Evolutionary conservation across 2,888 invertebrate species (phyloP).

Genomic region (Mimachlamys varia): DNA sequence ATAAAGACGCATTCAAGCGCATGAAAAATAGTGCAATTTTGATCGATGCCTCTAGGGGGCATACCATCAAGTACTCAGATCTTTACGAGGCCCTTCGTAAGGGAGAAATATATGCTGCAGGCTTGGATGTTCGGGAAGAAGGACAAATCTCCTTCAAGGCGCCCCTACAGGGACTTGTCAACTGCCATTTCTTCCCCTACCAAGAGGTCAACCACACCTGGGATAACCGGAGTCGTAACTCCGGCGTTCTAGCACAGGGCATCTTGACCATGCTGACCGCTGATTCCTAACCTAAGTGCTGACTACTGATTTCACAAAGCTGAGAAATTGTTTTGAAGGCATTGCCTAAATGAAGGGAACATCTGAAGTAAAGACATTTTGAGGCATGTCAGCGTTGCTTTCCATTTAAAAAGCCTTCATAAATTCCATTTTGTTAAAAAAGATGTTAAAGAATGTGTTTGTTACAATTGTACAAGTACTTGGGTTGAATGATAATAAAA

Average conservation of each 20-base stretch:
- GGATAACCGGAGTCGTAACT: slow-evolving; percentile 58
- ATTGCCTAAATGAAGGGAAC: too few relatives aligned
- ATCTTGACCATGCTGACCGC: slow-evolving; percentile 20
- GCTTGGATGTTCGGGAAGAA: slow-evolving; percentile 90
- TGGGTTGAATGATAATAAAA: too few relatives aligned
- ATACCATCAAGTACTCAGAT: slow-evolving; percentile 87
- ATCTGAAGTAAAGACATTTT: too few relatives aligned
- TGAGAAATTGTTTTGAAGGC: too few relatives aligned
- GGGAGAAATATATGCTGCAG: slow-evolving; percentile 90
- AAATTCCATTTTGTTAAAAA: too few relatives aligned
- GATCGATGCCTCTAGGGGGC: slow-evolving; percentile 90
- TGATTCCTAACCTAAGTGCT: background rate
- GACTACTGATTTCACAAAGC: too few relatives aligned
- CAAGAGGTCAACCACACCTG: slow-evolving; percentile 59
- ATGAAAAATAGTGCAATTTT: slow-evolving; percentile 94
- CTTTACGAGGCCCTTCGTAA: slow-evolving; percentile 88
- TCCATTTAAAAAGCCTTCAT: too few relatives aligned
- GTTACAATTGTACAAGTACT: too few relatives aligned
- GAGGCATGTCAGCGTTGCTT: too few relatives aligned
- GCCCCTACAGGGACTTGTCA: slow-evolving; percentile 88
- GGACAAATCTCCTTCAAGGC: slow-evolving; percentile 93
- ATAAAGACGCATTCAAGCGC: slow-evolving; percentile 88
- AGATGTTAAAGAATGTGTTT: too few relatives aligned
- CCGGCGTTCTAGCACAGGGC: slow-evolving; percentile 53
- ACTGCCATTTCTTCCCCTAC: slow-evolving; percentile 90